Evolutionary conservation across 2,888 invertebrate genomes (phyloP).

Genomic region (Ormyrus labotus): DNA sequence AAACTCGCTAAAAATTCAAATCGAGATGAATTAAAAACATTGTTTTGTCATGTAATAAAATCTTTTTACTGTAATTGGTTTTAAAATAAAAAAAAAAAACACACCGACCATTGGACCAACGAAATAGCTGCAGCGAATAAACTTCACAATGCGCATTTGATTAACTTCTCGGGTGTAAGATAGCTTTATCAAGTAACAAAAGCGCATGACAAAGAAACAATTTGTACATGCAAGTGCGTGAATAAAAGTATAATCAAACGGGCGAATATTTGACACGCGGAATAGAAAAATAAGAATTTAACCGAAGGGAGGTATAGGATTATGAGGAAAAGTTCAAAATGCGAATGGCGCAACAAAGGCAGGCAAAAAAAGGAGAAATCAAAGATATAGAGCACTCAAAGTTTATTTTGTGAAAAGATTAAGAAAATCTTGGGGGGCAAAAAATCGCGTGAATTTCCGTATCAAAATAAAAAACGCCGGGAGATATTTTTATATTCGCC

Average conservation of each 20-base stretch:
- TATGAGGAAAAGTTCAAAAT: background rate
- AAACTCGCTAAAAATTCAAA: too few species aligned
- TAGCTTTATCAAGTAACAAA: slow-evolving; percentile 35
- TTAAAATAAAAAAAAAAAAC: background rate
- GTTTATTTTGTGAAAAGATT: too few species aligned
- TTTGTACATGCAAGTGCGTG: background rate
- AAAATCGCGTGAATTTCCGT: too few species aligned
- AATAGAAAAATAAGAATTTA: background rate
- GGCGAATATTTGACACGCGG: too few species aligned
- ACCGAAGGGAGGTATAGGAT: background rate
- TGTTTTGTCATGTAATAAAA: background rate
- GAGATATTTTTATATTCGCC: too few species aligned
- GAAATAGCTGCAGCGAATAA: background rate
- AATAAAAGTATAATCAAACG: too few species aligned
- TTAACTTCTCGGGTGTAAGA: slow-evolving; percentile 9
- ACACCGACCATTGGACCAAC: background rate
- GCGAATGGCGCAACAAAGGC: too few species aligned
- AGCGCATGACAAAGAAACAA: slow-evolving; percentile 1
- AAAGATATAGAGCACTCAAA: too few species aligned
- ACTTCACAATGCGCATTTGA: background rate
- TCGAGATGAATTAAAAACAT: too few species aligned
- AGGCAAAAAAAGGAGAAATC: too few species aligned
- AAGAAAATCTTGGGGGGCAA: too few species aligned
- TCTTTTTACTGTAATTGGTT: background rate
- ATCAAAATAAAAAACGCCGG: too few species aligned